A percentile compares a stretch with the other conserved stretches of the same genome.
phyloP scores from a whole-genome alignment of 2,113 vertebrate species.

The Falcunculus frontatus region DNA sequence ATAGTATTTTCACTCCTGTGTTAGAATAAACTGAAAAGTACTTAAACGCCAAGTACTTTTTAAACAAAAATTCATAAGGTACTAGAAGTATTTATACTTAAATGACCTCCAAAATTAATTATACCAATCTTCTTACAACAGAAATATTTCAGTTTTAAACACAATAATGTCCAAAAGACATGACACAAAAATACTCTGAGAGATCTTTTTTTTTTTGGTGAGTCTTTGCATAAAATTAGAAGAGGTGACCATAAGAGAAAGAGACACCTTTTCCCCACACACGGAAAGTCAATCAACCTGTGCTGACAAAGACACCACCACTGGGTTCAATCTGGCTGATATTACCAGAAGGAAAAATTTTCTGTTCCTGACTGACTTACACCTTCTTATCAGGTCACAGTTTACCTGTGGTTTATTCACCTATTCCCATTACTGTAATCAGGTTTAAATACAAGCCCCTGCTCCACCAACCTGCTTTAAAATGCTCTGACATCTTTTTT shows the following conservation, averaged over 20 bases:
- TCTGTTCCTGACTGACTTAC: not conserved
- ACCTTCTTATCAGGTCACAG: not conserved
- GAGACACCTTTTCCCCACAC: not conserved
- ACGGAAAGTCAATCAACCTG: accelerated
- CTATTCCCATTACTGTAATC: not conserved
- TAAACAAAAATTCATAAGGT: not conserved
- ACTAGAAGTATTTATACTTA: not conserved
- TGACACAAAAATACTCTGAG: not conserved
- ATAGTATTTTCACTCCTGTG: not conserved
- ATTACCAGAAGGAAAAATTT: not conserved
- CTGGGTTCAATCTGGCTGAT: not conserved
- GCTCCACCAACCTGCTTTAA: not conserved
- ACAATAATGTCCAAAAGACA: not conserved
- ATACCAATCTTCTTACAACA: not conserved
- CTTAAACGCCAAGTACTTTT: not conserved
- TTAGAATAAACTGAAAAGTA: not conserved
- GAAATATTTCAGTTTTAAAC: not conserved
- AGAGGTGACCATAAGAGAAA: not conserved
- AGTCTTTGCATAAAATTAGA: not conserved
- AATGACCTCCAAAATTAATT: not conserved
- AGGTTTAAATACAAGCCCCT: not conserved
- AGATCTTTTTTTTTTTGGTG: not conserved
- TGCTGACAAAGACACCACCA: not conserved
- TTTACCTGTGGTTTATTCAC: not conserved
- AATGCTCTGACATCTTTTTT: not conserved